These are phyloP conservation scores for Stomatorhinus walkeri DNA, from an alignment of 2,797 vertebrate genomes.

Conservation along the genomic window DNA sequence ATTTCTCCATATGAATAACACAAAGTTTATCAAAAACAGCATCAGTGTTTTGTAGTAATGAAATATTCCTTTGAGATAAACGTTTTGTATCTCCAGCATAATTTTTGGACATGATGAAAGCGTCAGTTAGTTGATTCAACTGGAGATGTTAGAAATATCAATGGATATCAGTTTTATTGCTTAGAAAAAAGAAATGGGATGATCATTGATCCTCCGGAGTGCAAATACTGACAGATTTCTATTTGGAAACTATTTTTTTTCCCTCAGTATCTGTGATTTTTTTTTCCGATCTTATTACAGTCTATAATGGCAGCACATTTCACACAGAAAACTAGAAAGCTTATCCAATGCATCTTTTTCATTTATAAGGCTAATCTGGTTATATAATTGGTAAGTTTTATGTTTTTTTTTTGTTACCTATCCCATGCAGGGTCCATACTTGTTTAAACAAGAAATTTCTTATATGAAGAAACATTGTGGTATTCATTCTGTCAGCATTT, in stretches of 20 bases:
- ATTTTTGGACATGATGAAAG: neutral
- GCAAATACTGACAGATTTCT: neutral
- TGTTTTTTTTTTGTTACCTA: neutral
- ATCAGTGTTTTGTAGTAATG: neutral
- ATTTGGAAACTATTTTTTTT: neutral
- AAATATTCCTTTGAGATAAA: neutral
- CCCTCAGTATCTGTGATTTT: neutral
- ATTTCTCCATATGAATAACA: neutral
- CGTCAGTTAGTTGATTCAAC: neutral
- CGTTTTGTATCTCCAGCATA: neutral
- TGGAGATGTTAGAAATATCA: neutral
- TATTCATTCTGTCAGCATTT: neutral
- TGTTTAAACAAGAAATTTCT: neutral
- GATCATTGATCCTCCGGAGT: neutral
- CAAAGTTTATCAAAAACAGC: neutral
- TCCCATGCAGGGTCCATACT: neutral
- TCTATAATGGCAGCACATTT: neutral
- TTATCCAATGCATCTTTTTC: neutral
- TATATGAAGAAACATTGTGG: neutral
- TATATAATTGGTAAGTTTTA: neutral
- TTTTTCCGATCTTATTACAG: neutral
- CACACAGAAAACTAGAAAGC: neutral
- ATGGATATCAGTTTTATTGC: neutral
- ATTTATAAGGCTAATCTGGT: neutral
- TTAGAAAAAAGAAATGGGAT: neutral